phyloP scores from a whole-genome alignment of 2,888 invertebrate species.

The Himalopsyche anomala region DNA sequence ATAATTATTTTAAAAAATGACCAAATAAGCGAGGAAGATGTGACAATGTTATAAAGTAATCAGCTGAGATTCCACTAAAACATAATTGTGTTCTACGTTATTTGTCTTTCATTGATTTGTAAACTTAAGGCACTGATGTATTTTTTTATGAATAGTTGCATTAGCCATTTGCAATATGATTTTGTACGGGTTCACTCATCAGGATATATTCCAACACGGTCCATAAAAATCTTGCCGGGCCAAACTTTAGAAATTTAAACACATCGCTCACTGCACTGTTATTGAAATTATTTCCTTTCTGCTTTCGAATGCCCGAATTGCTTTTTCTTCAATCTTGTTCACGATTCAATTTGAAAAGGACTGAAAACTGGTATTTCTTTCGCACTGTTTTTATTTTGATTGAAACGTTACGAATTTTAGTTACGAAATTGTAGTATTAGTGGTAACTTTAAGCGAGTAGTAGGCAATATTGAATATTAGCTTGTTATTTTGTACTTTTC shows the following conservation, averaged over 20 bases:
- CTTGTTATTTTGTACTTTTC: conserved; percentile 46
- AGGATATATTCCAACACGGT: not conserved
- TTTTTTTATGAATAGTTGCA: not conserved
- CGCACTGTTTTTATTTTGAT: not conserved
- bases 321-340: not conserved
- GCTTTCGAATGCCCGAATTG: not conserved
- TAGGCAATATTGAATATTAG: conserved; percentile 50
- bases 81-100: conserved; percentile 20
- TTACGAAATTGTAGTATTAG: conserved; percentile 8
- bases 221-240: not conserved
- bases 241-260: not conserved
- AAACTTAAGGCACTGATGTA: conserved; percentile 7
- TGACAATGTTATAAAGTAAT: conserved; percentile 26
- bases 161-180: not conserved
- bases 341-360: not conserved
- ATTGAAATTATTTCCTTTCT: not conserved
- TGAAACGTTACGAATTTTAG: not conserved
- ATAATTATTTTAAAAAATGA: conserved; percentile 24
- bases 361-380: conserved; percentile 36
- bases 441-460: conserved; percentile 41
- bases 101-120: conserved; percentile 34
- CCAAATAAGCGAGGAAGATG: conserved; percentile 34
- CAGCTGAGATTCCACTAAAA: conserved; percentile 32
- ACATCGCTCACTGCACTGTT: not conserved
- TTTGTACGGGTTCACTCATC: not conserved